These are phyloP conservation scores for Aporrectodea caliginosa DNA, from an alignment of 1,140 invertebrate species.

Conservation along the genomic window DNA sequence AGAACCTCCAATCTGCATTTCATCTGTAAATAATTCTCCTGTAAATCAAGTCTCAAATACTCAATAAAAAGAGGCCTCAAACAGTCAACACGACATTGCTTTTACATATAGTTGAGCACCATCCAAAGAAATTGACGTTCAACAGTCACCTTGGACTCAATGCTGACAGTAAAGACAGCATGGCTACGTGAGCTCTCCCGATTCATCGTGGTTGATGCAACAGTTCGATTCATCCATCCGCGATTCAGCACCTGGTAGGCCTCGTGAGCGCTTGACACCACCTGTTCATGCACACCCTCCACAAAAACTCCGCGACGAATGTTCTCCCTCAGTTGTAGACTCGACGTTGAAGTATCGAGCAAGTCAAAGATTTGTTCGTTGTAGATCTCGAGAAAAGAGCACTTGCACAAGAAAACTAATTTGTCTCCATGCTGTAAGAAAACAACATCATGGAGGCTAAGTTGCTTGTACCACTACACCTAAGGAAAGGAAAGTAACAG, in stretches of 20 bases:
- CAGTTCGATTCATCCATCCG: conserved; percentile 58
- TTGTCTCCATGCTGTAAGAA: conserved; percentile 42
- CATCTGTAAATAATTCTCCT: too few species aligned
- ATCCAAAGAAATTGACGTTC: too few species aligned
- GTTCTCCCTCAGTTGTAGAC: conserved; percentile 49
- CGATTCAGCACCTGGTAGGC: conserved; percentile 42
- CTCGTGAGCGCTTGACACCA: conserved; percentile 44
- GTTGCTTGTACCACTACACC: neutral
- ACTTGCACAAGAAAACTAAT: conserved; percentile 50
- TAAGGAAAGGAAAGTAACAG: too few species aligned
- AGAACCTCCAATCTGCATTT: too few species aligned
- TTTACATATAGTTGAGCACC: too few species aligned
- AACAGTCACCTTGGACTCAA: conserved; percentile 73
- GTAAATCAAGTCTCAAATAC: too few species aligned
- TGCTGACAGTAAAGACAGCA: conserved; percentile 92
- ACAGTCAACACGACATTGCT: too few species aligned
- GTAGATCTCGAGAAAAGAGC: conserved; percentile 59
- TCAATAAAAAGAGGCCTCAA: too few species aligned
- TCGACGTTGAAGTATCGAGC: conserved; percentile 45
- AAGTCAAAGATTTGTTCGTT: conserved; percentile 58
- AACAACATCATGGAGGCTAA: neutral
- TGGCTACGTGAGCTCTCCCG: conserved; percentile 94
- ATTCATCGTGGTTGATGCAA: conserved; percentile 99
- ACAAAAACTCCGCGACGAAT: conserved; percentile 53
- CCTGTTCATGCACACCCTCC: conserved; percentile 47